Evolutionary conservation across 2,113 vertebrate species (phyloP), one percentile per base, ranked within the genome.

Genomic region (Micromys minutus): DNA sequence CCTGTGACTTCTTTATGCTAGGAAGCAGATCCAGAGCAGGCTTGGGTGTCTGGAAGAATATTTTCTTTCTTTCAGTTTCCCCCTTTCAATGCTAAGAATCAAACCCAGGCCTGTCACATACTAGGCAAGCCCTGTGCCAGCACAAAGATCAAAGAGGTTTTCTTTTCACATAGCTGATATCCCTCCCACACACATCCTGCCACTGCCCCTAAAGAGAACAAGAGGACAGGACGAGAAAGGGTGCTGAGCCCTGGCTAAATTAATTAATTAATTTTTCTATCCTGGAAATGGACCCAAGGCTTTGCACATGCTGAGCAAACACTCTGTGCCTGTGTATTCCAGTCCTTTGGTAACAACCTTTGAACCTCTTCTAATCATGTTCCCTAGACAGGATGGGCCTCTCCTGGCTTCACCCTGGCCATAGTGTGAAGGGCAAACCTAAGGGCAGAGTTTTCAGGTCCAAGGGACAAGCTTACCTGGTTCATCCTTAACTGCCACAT

Each of bases 101-200:
- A 59, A 89, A 88, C 10, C 63, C 42, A 39, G 50, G 45, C 85
- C 22, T 50, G 26, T n/a, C 26, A 80, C 13, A 10, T 81, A 17
- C 15, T 74, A 39, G 45, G 65, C 29, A 84, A 83, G 45, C 3
- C 0, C 57, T 65, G 9, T 42, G 45, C 26, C 4, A 67, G 31
- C 65, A 16, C 16, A 22, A 29, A 90, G n/a, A n/a, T 79, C 17
- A 57, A 95, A 81, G 67, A 67, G 26, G 59, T 90, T 92, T 85
- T 90, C 76, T 95, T 91, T 91, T 92, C 50, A 69, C 76, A 77
- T 91, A 75, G 74, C 31, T 95, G 65, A 74, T 92, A 42, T 22
- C 77, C 42, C 65, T 4, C 4, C 24, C 45, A 90, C 21, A 72
- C 9, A 12, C 21, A 7, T 29, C 36, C 52, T 4, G 3, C 52